phyloP scores from a whole-genome alignment of 2,888 invertebrate species.

The Hedychridium roseum region DNA sequence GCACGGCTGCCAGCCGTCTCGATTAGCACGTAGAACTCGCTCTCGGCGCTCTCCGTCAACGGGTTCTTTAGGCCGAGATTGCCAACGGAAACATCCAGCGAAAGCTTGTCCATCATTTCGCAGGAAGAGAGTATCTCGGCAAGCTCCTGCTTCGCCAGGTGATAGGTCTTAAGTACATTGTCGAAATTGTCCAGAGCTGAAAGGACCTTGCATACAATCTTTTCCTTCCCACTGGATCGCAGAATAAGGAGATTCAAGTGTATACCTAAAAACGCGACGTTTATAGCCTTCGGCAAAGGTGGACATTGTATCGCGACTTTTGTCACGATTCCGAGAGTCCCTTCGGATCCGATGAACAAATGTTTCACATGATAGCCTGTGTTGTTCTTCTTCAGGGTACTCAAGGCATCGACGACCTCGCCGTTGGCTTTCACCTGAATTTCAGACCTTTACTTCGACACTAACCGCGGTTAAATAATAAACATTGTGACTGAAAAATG shows the following conservation, averaged over 20 bases:
- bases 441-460: too few relatives aligned
- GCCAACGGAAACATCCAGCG: slow-evolving; percentile 73
- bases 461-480: too few relatives aligned
- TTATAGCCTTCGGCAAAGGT: slow-evolving; percentile 80
- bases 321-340: slow-evolving; percentile 93
- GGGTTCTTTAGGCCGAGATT: slow-evolving; percentile 70
- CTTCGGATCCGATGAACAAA: slow-evolving; percentile 97
- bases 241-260: slow-evolving; percentile 5
- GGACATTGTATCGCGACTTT: slow-evolving; percentile 92
- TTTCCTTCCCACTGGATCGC: too few relatives aligned
- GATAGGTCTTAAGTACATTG: slow-evolving; percentile 78
- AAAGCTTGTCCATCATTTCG: slow-evolving; percentile 87
- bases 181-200: slow-evolving; percentile 81
- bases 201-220: too few relatives aligned
- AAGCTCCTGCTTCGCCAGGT: slow-evolving; percentile 76
- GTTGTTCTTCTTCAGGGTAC: slow-evolving; percentile 92
- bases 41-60: slow-evolving; percentile 46
- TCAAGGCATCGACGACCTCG: slow-evolving; percentile 84
- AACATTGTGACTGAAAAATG: too few relatives aligned
- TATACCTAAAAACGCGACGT: slow-evolving; percentile 88
- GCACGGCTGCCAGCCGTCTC: slow-evolving; percentile 89
- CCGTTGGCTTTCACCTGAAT: slow-evolving; percentile 86
- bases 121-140: slow-evolving; percentile 95
- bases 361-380: slow-evolving; percentile 98
- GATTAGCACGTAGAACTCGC: slow-evolving; percentile 85